Evolutionary conservation across 2,888 invertebrate species (phyloP).

Genomic region (Pammene fasciana): DNA sequence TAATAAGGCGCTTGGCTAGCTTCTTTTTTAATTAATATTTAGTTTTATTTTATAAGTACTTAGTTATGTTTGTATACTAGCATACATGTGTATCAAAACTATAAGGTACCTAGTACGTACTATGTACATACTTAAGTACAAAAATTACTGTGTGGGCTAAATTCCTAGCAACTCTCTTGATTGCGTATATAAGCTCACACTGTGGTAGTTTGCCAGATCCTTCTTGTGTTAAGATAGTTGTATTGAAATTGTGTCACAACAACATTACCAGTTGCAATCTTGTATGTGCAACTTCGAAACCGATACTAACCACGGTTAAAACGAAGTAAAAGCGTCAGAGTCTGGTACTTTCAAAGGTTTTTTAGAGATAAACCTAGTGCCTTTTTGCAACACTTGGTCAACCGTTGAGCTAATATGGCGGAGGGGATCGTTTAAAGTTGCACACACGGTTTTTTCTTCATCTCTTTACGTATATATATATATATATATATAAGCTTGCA

Average conservation of each 20-base stretch:
- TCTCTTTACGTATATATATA: too few relatives aligned
- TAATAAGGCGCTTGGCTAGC: too few relatives aligned
- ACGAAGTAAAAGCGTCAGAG: slow-evolving; percentile 2
- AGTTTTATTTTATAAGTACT: too few relatives aligned
- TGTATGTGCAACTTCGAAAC: slow-evolving; percentile 3
- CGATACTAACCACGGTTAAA: background rate
- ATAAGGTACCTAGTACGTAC: too few relatives aligned
- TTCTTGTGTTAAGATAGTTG: slow-evolving; percentile 27
- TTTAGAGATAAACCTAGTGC: slow-evolving; percentile 1
- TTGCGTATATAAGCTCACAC: background rate
- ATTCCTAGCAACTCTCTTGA: too few relatives aligned
- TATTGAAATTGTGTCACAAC: slow-evolving; percentile 28
- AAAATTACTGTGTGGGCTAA: too few relatives aligned
- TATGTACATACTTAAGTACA: too few relatives aligned
- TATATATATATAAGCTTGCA: too few relatives aligned
- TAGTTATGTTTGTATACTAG: too few relatives aligned
- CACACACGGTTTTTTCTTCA: background rate
- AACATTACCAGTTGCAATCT: slow-evolving; percentile 10
- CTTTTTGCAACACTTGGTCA: slow-evolving; percentile 13
- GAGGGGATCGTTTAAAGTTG: slow-evolving; percentile 15
- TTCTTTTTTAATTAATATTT: too few relatives aligned
- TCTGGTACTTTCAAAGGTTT: background rate
- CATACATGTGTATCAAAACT: too few relatives aligned
- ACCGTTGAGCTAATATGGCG: slow-evolving; percentile 20
- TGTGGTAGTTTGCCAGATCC: slow-evolving; percentile 6